Evolutionary conservation across 2,113 vertebrate genomes (phyloP), one percentile per base, ranked within the genome.

Genomic region (Bujurquina vittata): DNA sequence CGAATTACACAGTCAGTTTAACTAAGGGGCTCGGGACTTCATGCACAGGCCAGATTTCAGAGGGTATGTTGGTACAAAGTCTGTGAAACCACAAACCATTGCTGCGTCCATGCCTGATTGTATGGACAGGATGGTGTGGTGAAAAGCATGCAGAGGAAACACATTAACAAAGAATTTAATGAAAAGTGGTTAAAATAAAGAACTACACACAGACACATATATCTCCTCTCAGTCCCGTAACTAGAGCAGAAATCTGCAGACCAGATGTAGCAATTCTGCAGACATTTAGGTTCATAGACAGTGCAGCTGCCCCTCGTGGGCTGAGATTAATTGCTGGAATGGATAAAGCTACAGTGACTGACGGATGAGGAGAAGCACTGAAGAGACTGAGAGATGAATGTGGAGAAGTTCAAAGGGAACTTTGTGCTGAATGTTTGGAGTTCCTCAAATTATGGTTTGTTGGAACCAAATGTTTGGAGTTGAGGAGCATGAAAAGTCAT

Each of bases 1-100:
- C 31, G 11, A 93, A 94, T 94, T 87, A 90, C 88, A 93, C 88
- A 91, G 90, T 89, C 91, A 72, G 87, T 93, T 94, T 91, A 91
- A 91, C 90, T 84, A 82, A 57, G 83, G 78, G 78, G 79, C 59
- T 65, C 59, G 75, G 67, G 85, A 81, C 67, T 35, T 73, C 31
- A 52, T 35, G 79, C 73, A 83, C 76, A 57, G 86, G 87, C 63
- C 85, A 92, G 87, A 89, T 81, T 91, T 89, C 77, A 65, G 43
- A 78, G 77, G 59, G 79, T 59, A 73, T 81, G 74, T 83, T 79
- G 75, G 87, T 81, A 86, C 75, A 81, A 69, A 91, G 87, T 84
- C 76, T 78, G 80, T 79, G 56, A 89, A 77, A 84, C 78, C 72
- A 58, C 75, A 73, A 77, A 77, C 89, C 78, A 83, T 11, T 35